Percentiles rank a stretch among this genome's conserved stretches.
phyloP scores from a whole-genome alignment of 2,113 vertebrate species.

The Parotia lawesii region DNA sequence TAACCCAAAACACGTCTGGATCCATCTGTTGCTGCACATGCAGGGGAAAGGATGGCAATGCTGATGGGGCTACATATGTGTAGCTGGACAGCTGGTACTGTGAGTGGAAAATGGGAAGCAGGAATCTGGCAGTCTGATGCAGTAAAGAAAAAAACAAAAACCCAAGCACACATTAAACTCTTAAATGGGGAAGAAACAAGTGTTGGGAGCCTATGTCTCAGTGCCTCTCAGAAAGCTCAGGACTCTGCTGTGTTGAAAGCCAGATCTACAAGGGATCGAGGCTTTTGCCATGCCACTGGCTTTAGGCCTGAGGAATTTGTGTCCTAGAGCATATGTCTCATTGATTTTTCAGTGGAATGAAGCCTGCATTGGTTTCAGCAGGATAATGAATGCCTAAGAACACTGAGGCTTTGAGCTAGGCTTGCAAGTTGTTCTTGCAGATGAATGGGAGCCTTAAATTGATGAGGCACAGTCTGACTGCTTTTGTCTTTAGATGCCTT shows the following conservation, averaged over 20 bases:
- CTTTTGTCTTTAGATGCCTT: background rate
- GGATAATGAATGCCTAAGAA: background rate
- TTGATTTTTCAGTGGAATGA: conserved; percentile 15
- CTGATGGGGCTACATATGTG: background rate
- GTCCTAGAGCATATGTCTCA: background rate
- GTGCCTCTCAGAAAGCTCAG: background rate
- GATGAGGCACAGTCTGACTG: background rate
- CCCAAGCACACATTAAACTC: background rate
- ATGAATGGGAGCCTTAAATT: background rate
- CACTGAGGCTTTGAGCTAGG: background rate
- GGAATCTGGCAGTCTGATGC: background rate
- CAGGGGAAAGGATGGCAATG: background rate
- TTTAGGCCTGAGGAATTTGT: background rate
- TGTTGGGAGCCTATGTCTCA: background rate
- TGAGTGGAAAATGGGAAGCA: background rate
- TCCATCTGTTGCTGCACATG: conserved; percentile 22
- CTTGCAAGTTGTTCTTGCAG: background rate
- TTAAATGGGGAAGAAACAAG: background rate
- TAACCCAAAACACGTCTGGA: conserved; percentile 1
- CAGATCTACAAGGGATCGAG: background rate
- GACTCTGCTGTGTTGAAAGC: background rate
- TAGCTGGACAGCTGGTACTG: background rate
- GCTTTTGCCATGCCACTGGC: background rate
- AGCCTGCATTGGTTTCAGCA: background rate
- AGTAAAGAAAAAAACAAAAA: background rate